phyloP scores from a whole-genome alignment of 2,113 vertebrate species.

The Corythoichthys haematopterus region DNA sequence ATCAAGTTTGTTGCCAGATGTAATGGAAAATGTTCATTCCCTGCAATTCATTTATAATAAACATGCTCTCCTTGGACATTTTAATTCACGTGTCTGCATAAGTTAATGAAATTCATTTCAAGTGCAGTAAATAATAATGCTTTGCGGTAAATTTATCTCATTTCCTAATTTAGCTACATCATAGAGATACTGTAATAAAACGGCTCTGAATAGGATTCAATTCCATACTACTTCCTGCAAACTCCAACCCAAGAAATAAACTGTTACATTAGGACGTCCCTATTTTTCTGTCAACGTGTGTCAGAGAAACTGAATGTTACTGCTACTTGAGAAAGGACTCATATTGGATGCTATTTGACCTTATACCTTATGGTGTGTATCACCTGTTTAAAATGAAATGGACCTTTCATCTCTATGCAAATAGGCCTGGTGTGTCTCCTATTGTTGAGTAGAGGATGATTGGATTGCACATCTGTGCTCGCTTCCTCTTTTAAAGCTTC shows the following conservation, averaged over 20 bases:
- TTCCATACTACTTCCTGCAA: background rate
- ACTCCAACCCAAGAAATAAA: background rate
- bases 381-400: conserved; percentile 31
- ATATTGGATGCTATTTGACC: background rate
- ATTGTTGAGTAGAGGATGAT: conserved; percentile 46
- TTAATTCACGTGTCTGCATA: background rate
- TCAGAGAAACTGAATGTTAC: background rate
- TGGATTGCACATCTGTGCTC: conserved; percentile 40
- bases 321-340: no score
- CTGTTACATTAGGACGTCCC: background rate
- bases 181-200: background rate
- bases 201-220: background rate
- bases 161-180: background rate
- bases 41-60: background rate
- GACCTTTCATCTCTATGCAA: conserved; percentile 43
- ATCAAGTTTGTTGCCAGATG: no score
- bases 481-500: conserved; percentile 33
- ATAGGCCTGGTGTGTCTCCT: conserved; percentile 26
- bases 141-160: background rate
- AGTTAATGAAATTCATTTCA: background rate
- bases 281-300: background rate
- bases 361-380: background rate
- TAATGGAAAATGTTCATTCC: no score
- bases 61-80: background rate
- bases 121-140: background rate